Evolutionary conservation across 2,888 invertebrate genomes (phyloP).

Genomic region (Allygus modestus): DNA sequence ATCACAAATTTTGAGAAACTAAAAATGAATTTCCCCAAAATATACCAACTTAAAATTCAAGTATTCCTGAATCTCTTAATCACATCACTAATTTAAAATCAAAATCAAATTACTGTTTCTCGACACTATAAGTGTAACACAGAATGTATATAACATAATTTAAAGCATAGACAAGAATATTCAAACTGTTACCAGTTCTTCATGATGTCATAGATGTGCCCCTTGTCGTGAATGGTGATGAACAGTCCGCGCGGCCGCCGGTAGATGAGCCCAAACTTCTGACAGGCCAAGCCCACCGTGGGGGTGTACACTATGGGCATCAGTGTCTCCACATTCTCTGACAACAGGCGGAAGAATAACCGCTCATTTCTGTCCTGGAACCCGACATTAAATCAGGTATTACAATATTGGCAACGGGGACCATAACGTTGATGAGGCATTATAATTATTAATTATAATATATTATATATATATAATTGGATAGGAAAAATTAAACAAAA

Average conservation of each 20-base stretch:
- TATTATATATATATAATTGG: no score
- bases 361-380: constrained; percentile 96
- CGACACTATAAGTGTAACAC: no score
- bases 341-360: constrained; percentile 94
- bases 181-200: constrained; percentile 88
- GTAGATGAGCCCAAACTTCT: constrained; percentile 97
- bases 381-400: constrained; percentile 46
- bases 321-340: constrained; percentile 94
- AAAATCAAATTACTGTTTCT: no score
- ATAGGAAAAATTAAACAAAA: no score
- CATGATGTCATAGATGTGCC: constrained; percentile 93
- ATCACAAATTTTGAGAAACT: no score
- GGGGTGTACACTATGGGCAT: constrained; percentile 99
- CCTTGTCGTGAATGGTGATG: constrained; percentile 96
- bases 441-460: constrained; percentile 44
- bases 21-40: no score
- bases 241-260: constrained; percentile 96
- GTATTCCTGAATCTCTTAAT: no score
- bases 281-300: constrained; percentile 97
- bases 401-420: no score
- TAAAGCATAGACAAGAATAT: neutral
- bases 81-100: no score
- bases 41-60: no score
- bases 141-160: no score
- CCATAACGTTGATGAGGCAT: constrained; percentile 57